Evolutionary conservation across 2,113 vertebrate genomes (phyloP).

Genomic region (Bettongia penicillata): DNA sequence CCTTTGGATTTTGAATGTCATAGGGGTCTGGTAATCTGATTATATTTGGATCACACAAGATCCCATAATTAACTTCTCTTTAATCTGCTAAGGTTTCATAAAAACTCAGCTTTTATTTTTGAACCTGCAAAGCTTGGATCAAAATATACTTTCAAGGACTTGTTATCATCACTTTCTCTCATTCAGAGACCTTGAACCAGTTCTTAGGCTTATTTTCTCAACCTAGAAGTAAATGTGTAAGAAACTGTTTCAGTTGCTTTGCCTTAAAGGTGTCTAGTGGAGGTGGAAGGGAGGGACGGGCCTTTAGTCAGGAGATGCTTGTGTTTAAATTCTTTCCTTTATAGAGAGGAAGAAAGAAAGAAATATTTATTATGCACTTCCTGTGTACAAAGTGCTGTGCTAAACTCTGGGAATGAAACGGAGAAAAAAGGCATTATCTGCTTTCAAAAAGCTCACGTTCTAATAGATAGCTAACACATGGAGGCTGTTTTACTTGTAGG

Average conservation of each 20-base stretch:
- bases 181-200: background rate
- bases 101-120: background rate
- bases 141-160: too few species aligned
- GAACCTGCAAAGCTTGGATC: background rate
- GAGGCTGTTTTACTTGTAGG: background rate
- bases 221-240: background rate
- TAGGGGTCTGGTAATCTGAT: background rate
- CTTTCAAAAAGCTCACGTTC: background rate
- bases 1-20: background rate
- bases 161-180: background rate
- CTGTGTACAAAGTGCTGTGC: background rate
- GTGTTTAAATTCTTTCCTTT: background rate
- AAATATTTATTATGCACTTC: background rate
- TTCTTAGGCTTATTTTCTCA: background rate
- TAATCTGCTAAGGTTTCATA: conserved; percentile 29
- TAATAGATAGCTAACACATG: background rate
- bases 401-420: background rate
- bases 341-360: background rate
- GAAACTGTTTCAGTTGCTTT: background rate
- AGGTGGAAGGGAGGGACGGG: background rate
- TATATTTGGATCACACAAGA: background rate
- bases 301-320: background rate
- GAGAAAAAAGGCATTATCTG: background rate
- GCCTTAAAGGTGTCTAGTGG: background rate
- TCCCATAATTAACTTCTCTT: background rate